Conservation (phyloP, 2,113 vertebrate genomes). For the Etia nguti region DNA sequence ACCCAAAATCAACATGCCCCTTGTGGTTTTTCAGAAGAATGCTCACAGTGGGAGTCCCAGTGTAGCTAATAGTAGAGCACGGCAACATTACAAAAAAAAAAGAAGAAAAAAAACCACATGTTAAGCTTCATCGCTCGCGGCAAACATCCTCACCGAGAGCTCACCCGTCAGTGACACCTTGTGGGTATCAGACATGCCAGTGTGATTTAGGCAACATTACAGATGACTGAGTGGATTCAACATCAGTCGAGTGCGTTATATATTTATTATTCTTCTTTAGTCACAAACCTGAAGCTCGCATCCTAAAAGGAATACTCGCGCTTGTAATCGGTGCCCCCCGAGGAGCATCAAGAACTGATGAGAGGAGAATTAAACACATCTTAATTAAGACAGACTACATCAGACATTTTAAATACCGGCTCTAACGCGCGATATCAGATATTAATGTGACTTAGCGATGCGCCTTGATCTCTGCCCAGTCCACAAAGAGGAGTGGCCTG, state of each 20-base stretch:
- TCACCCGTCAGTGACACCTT: conserved; percentile 12
- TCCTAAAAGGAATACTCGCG: neutral
- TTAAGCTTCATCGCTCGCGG: neutral
- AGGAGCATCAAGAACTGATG: neutral
- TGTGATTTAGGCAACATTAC: neutral
- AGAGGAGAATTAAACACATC: conserved; percentile 21
- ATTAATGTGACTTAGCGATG: conserved; percentile 4
- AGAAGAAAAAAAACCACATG: neutral
- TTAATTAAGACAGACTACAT: conserved; percentile 32
- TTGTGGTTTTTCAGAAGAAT: conserved; percentile 44
- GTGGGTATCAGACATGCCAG: conserved; percentile 6
- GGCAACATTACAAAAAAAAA: neutral
- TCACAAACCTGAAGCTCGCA: neutral
- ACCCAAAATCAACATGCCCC: neutral
- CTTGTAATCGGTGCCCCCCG: neutral
- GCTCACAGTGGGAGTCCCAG: conserved; percentile 43
- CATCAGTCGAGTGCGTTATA: neutral
- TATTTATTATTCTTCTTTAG: neutral
- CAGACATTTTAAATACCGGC: conserved; percentile 8
- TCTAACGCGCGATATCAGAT: conserved; percentile 21
- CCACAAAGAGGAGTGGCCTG: neutral
- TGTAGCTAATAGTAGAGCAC: neutral
- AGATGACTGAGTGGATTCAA: neutral
- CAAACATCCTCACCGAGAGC: neutral
- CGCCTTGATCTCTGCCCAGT: conserved; percentile 19